phyloP scores from a whole-genome alignment of 2,888 invertebrate genomes.

The Drosophila basisetae region DNA sequence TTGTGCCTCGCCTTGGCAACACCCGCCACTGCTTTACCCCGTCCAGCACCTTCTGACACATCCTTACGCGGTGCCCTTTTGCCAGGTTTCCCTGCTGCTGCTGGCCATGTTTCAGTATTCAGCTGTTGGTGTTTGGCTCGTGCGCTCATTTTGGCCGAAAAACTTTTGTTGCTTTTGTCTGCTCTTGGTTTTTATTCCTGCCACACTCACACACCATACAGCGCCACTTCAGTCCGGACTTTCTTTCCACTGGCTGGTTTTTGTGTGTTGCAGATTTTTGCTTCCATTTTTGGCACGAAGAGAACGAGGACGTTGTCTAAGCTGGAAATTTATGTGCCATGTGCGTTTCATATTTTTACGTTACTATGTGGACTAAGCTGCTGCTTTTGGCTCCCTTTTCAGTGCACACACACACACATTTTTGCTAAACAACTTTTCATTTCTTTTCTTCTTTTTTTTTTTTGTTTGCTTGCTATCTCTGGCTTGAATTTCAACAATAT shows the following conservation, averaged over 20 bases:
- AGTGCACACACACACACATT: conserved; percentile 5
- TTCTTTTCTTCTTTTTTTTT: conserved; percentile 5
- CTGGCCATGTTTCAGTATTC: conserved; percentile 34
- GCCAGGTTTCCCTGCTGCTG: background rate
- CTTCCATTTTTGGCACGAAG: conserved; percentile 50
- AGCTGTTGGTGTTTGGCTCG: conserved; percentile 66
- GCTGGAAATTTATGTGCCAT: conserved; percentile 78
- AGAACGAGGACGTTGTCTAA: conserved; percentile 54
- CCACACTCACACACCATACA: conserved; percentile 32
- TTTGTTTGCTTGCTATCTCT: background rate
- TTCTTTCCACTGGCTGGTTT: conserved; percentile 40
- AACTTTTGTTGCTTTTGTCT: conserved; percentile 67
- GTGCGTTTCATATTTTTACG: conserved; percentile 75
- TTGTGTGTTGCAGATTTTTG: conserved; percentile 52
- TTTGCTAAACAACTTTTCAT: conserved; percentile 14
- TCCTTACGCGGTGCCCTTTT: background rate
- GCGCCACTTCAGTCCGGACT: background rate
- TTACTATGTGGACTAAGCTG: conserved; percentile 64
- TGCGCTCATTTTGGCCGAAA: conserved; percentile 49
- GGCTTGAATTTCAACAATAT: conserved; percentile 56
- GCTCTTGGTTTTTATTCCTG: conserved; percentile 55
- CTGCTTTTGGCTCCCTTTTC: conserved; percentile 35
- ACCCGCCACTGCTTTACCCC: background rate
- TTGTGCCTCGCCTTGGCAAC: conserved; percentile 58
- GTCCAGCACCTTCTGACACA: background rate